A percentile compares a stretch with the other conserved stretches of the same genome.
Conservation (phyloP, 2,888 invertebrate species). For the Thyatira batis region DNA sequence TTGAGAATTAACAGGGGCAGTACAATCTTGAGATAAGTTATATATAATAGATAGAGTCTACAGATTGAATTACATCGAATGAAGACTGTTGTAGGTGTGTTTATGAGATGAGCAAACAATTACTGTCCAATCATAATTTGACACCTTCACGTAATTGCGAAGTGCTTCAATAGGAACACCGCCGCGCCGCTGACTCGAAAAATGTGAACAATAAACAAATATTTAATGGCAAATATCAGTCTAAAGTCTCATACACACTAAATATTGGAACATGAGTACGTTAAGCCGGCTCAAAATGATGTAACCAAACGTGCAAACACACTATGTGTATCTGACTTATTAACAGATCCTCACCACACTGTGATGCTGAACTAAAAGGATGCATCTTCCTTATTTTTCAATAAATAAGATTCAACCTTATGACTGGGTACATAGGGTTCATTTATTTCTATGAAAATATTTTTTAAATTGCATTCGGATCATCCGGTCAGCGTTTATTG, state of each 20-base stretch:
- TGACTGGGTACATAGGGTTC: constrained; percentile 12
- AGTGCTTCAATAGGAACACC: constrained; percentile 55
- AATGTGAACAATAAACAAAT: constrained; percentile 72
- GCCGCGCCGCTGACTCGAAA: constrained; percentile 51
- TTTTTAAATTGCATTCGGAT: constrained; percentile 65
- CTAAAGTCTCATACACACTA: constrained; percentile 74
- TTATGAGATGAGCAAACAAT: constrained; percentile 18
- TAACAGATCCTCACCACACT: constrained; percentile 71
- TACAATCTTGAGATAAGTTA: background rate
- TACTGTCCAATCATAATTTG: constrained; percentile 47
- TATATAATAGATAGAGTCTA: background rate
- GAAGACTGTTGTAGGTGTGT: background rate
- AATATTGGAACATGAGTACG: constrained; percentile 73
- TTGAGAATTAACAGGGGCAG: background rate
- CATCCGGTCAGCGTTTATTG: constrained; percentile 74
- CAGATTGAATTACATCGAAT: background rate
- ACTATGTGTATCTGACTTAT: constrained; percentile 70
- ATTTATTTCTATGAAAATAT: constrained; percentile 13
- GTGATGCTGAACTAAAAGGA: constrained; percentile 24
- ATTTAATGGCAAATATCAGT: constrained; percentile 74
- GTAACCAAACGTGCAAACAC: constrained; percentile 75
- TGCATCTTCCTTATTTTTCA: constrained; percentile 14
- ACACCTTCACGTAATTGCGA: constrained; percentile 66
- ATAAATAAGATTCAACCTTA: constrained; percentile 28
- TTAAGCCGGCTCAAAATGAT: constrained; percentile 76